Evolutionary conservation across 1,140 invertebrate species (phyloP).

Genomic region (Conopomorpha cramerella): DNA sequence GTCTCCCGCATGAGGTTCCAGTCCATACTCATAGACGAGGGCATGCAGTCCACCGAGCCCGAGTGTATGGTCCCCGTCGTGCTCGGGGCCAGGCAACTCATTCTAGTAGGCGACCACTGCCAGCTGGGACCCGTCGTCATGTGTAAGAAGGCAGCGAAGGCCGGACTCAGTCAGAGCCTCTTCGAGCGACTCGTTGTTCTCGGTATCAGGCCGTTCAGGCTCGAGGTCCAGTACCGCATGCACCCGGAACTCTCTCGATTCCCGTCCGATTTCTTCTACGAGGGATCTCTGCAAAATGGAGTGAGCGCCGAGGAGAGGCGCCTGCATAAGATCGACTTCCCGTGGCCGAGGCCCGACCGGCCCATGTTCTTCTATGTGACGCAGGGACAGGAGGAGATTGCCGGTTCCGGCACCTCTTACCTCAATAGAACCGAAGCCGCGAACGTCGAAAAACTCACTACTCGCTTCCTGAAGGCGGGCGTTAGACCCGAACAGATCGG

Average conservation of each 20-base stretch:
- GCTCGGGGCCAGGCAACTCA: constrained; percentile 93
- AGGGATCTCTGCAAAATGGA: constrained; percentile 97
- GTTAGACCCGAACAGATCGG: constrained; percentile 98
- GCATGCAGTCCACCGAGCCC: constrained; percentile 95
- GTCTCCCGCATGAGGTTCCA: constrained; percentile 92
- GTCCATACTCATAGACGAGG: constrained; percentile 98
- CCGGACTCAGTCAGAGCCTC: constrained; percentile 95
- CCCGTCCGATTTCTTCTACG: constrained; percentile 99
- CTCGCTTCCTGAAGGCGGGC: constrained; percentile 89
- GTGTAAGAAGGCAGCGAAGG: constrained; percentile 98
- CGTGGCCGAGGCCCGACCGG: constrained; percentile 94
- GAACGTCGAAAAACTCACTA: constrained; percentile 97
- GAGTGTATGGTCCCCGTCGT: constrained; percentile 99
- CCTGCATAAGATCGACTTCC: constrained; percentile 92
- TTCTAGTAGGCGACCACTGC: constrained; percentile 98
- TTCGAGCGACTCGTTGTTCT: constrained; percentile 97
- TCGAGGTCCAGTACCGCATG: constrained; percentile 99
- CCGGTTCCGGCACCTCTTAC: constrained; percentile 97
- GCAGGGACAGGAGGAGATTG: constrained; percentile 98
- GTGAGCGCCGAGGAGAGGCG: constrained; percentile 94
- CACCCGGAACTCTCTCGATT: constrained; percentile 96
- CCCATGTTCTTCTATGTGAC: constrained; percentile 99
- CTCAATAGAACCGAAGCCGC: constrained; percentile 98
- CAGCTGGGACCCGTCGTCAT: constrained; percentile 98
- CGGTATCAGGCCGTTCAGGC: constrained; percentile 90